Evolutionary conservation across 2,888 invertebrate genomes (phyloP).

Genomic region (Metopia argyrocephala): DNA sequence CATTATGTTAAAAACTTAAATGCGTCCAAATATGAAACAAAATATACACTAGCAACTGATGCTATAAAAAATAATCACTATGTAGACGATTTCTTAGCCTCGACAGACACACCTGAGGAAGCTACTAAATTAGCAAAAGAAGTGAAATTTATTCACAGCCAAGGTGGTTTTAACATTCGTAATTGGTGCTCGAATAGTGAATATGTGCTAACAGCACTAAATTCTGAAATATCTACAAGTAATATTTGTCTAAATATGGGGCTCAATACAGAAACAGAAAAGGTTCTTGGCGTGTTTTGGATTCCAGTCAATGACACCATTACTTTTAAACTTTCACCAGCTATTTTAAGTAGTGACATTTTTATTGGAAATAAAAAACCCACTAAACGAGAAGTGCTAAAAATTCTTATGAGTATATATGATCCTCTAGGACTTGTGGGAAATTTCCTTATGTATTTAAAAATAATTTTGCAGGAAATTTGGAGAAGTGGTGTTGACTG

Average conservation of each 20-base stretch:
- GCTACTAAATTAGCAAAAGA: constrained; percentile 16
- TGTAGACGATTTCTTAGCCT: constrained; percentile 12
- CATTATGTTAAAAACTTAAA: constrained; percentile 25
- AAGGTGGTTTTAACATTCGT: constrained; percentile 35
- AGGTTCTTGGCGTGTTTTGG: constrained; percentile 44
- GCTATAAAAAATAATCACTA: constrained; percentile 13
- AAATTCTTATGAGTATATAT: constrained; percentile 47
- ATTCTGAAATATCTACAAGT: not conserved
- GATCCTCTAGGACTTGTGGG: constrained; percentile 49
- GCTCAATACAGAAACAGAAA: not conserved
- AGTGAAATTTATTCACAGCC: constrained; percentile 17
- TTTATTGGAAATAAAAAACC: not conserved
- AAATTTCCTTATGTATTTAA: constrained; percentile 48
- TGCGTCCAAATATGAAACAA: not conserved
- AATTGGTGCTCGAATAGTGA: constrained; percentile 31
- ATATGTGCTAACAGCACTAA: not conserved
- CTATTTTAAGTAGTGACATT: not conserved
- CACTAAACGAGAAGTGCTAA: constrained; percentile 54
- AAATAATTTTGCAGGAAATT: constrained; percentile 46
- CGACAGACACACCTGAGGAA: not conserved
- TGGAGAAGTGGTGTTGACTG: constrained; percentile 51
- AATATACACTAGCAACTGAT: not conserved
- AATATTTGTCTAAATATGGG: not conserved
- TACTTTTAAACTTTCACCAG: constrained; percentile 39
- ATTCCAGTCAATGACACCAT: constrained; percentile 23